Evolutionary conservation across 2,113 vertebrate genomes (phyloP).

Genomic region (Puffinus mauretanicus): DNA sequence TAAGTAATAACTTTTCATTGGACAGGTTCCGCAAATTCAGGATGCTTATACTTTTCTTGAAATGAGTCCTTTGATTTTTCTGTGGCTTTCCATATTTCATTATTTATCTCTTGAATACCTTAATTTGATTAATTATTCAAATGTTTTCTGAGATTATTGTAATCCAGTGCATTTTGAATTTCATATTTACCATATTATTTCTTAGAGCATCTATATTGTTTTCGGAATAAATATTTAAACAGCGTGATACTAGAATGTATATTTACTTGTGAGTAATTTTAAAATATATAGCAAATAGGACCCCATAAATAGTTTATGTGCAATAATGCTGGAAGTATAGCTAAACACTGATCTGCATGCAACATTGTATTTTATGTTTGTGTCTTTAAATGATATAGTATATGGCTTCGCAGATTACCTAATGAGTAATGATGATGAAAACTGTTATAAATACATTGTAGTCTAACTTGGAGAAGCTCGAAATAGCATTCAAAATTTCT

Average conservation of each 20-base stretch:
- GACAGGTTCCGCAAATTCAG: not conserved
- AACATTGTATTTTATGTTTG: not conserved
- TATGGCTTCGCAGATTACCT: constrained; percentile 20
- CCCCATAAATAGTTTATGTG: not conserved
- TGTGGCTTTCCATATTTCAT: not conserved
- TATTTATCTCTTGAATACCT: not conserved
- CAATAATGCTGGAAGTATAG: not conserved
- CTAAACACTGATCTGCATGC: not conserved
- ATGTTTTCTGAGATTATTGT: not conserved
- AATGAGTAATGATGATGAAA: constrained; percentile 42
- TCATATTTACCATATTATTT: not conserved
- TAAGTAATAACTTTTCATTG: not conserved
- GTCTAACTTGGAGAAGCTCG: constrained; percentile 20
- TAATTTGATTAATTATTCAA: not conserved
- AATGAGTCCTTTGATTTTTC: not conserved
- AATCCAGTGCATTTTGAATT: not conserved
- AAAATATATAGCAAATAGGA: not conserved
- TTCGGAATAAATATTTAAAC: not conserved
- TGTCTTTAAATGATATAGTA: constrained; percentile 35
- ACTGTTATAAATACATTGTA: constrained; percentile 54
- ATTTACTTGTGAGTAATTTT: not conserved
- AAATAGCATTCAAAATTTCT: constrained; percentile 46
- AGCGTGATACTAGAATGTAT: not conserved
- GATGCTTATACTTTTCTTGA: not conserved
- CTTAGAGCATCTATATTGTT: not conserved